Base-by-base conservation (phyloP, 2,888 invertebrate species). In the Coronaproctus castanopsis region DNA sequence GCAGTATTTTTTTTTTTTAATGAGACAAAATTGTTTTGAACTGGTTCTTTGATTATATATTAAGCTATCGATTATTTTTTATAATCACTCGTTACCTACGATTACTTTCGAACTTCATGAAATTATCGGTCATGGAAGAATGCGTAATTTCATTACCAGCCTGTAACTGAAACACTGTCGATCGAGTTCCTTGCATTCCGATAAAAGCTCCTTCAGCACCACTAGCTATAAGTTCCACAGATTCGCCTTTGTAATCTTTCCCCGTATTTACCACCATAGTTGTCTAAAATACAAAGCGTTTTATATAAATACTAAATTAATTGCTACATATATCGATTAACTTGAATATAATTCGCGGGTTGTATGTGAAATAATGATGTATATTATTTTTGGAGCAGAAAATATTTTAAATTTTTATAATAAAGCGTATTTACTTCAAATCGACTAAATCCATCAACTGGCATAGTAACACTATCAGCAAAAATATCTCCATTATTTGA, bases 161-260 rank as follows among this genome's bases (percentile, higher is more conserved):
- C 62, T 71, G 70, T 62, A 70, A 65, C 51, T 64, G 63, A 62
- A 68, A 68, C 5, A 67, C 57, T 2, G 65, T 59, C 51, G 66
- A 64, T 57, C 70, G 60, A 24, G 67, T 69, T 10, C 73, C 75
- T 51, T 74, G 72, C 55, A 75, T 71, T 1, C 75, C 76, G 60
- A 77, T 73, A 62, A 74, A 76, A 0, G 78, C 73, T 10, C 76
- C 77, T 1, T 76, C 75, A 22, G 75, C 72, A 19, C 75, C 74
- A 24, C 70, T 69, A 1, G 73, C 72, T 20, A 74, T 70, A 18
- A 76, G 68, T 67, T 78, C 78, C 14, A 78, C 71, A 1, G 73
- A 72, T 65, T 76, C 73, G 21, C 74, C 73, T n/a, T 73, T 74
- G 66, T 76, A 74, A 65, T 78, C 78, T 67, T 78, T 78, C 19